phyloP scores from a whole-genome alignment of 92 coral and sea anemone species.

The Zoanthus gigantus region DNA sequence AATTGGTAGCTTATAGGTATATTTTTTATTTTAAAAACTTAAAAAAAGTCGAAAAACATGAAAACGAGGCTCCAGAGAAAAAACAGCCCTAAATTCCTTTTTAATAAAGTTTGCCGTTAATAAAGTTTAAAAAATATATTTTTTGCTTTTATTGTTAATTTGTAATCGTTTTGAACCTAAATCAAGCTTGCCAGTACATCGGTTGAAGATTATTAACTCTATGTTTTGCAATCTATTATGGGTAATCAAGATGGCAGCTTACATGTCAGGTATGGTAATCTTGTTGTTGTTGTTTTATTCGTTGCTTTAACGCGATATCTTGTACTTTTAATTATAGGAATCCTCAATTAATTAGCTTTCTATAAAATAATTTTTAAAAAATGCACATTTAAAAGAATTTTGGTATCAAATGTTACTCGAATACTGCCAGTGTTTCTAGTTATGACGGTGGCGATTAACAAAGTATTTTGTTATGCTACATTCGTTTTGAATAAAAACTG shows the following conservation, averaged over 20 bases:
- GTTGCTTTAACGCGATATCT: conserved; percentile 8
- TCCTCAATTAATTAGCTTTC: conserved; percentile 12
- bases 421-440: conserved; percentile 4
- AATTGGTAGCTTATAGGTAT: no score
- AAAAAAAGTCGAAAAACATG: no score
- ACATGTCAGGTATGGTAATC: not conserved
- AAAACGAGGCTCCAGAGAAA: no score
- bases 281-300: conserved; percentile 21
- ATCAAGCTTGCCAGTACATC: conserved; percentile 6
- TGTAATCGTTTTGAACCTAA: not conserved
- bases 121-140: no score
- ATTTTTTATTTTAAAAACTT: no score
- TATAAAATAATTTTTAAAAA: not conserved
- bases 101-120: no score
- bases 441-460: not conserved
- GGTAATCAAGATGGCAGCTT: conserved; percentile 11
- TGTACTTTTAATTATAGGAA: not conserved
- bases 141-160: not conserved
- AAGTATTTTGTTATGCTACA: not conserved
- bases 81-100: no score
- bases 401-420: conserved; percentile 1
- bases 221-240: conserved; percentile 28
- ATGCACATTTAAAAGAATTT: not conserved
- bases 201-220: not conserved
- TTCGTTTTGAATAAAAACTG: not conserved